Evolutionary conservation across 2,113 vertebrate genomes (phyloP).

Genomic region (Nycticebus coucang): DNA sequence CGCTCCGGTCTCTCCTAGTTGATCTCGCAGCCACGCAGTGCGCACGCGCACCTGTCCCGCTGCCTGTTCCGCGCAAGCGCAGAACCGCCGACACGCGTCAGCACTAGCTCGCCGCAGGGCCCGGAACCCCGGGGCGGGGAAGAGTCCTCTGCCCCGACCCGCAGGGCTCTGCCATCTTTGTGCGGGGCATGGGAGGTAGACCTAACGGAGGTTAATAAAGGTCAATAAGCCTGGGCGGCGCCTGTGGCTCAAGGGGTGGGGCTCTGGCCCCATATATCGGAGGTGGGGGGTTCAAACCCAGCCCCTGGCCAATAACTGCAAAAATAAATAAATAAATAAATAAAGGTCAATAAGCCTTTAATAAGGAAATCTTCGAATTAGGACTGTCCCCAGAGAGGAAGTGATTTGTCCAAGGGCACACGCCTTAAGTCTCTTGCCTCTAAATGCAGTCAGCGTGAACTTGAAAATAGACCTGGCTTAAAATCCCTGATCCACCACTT

Average conservation of each 20-base stretch:
- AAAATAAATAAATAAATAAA: too few species aligned
- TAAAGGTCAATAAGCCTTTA: not conserved
- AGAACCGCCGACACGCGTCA: slow-evolving; percentile 62
- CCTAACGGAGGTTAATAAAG: not conserved
- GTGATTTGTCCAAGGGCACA: not conserved
- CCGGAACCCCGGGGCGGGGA: accelerated
- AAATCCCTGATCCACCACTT: not conserved
- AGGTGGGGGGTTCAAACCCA: too few species aligned
- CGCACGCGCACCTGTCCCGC: slow-evolving; percentile 45
- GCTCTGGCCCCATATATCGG: too few species aligned
- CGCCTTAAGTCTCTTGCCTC: not conserved
- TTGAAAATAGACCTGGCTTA: not conserved
- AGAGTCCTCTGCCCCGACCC: not conserved
- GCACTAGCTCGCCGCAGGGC: not conserved
- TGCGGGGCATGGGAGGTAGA: not conserved
- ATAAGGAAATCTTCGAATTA: not conserved
- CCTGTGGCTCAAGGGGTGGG: too few species aligned
- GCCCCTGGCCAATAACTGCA: too few species aligned
- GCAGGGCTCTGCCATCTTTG: not conserved
- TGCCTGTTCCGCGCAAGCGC: slow-evolving; percentile 62
- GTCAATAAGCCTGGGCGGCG: not conserved
- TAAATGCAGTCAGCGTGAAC: not conserved
- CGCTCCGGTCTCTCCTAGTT: accelerated
- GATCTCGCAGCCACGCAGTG: not conserved
- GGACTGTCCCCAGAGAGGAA: not conserved